Base-by-base conservation (phyloP, 2,888 invertebrate genomes). In the Diadegma fenestrale region DNA sequence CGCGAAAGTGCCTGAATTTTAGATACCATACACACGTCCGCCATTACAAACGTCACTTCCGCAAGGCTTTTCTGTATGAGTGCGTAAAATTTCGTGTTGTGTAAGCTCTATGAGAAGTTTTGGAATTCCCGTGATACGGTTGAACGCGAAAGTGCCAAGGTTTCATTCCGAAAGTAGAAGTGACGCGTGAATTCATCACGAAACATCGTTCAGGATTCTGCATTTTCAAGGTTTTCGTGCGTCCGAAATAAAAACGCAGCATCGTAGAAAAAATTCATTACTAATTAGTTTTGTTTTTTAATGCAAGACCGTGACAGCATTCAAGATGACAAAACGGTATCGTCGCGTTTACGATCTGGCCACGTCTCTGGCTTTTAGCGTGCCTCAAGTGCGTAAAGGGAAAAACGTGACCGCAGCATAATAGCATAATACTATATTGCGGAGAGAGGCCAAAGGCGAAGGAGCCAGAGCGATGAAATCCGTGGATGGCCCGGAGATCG, bases 361-460 rank as follows among this genome's bases (percentile, higher is more conserved):
- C 71, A 71, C 37, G 76, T 82, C 63, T 33, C 63, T 43, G 63
- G 54, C 63, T 77, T 71, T 77, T 82, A 82, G 82, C 71, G 30
- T 71, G 71, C 41, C 41, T 77, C 69, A 51, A 64, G 82, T 82
- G 69, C 51, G 63, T 77, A 22, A 82, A 63, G 69, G 19, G 69
- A 82, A 82, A 82, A 76, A 82, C 76, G 82, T 82, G 76, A 82
- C 76, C 63, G 76, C 71, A 64, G 22, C 54, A 30, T 63, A 76
- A 61, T 69, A 71, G 54, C n/a, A 54, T 69, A 43, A 68, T 68
- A 77, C 66, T 51, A 51, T 72, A 72, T 61, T 61, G 37, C 37
- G 19, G 6, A 75, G 26, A 66, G 37, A 48, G 69, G 63, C 12
- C 17, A 75, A 2, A 43, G 63, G 51, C 5, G 33, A 37, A 58